phyloP scores from a whole-genome alignment of 53 echinoderm and acorn worm genomes.

The Glandiceps talaboti region DNA sequence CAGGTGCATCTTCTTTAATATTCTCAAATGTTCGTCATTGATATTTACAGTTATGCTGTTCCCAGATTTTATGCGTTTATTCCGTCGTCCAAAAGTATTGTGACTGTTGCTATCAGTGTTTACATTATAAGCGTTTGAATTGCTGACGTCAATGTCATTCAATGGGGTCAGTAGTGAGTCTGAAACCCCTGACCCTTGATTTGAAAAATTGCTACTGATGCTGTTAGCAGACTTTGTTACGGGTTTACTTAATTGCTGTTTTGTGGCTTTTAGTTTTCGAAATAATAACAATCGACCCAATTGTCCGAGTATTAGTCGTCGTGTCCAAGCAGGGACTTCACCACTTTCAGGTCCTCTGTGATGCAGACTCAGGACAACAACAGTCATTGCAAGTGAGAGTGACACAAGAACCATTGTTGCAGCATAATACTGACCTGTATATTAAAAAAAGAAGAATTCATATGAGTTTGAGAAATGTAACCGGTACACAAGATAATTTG shows the following conservation, averaged over 20 bases:
- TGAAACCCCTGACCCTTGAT: background rate
- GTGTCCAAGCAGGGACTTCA: slow-evolving; percentile 73
- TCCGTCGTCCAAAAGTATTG: background rate
- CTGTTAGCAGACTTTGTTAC: background rate
- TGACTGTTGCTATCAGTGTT: background rate
- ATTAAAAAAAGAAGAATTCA: slow-evolving; percentile 1
- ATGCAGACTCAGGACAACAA: slow-evolving; percentile 87
- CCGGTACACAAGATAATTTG: no score
- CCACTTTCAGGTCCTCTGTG: slow-evolving; percentile 76
- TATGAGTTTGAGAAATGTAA: no score
- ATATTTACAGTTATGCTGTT: background rate
- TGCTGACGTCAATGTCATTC: background rate
- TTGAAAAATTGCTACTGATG: background rate
- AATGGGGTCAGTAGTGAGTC: background rate
- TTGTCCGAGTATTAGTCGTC: slow-evolving; percentile 52
- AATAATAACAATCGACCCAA: slow-evolving; percentile 59
- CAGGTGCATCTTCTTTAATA: background rate
- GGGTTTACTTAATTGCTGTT: background rate
- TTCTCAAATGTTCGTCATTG: background rate
- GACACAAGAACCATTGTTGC: slow-evolving; percentile 99
- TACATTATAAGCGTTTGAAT: background rate
- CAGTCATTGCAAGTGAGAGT: slow-evolving; percentile 83
- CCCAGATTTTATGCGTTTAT: background rate
- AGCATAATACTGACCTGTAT: slow-evolving; percentile 84
- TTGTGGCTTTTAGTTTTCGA: slow-evolving; percentile 14